phyloP scores from a whole-genome alignment of 2,888 invertebrate species.

The Crepidodera aurea region DNA sequence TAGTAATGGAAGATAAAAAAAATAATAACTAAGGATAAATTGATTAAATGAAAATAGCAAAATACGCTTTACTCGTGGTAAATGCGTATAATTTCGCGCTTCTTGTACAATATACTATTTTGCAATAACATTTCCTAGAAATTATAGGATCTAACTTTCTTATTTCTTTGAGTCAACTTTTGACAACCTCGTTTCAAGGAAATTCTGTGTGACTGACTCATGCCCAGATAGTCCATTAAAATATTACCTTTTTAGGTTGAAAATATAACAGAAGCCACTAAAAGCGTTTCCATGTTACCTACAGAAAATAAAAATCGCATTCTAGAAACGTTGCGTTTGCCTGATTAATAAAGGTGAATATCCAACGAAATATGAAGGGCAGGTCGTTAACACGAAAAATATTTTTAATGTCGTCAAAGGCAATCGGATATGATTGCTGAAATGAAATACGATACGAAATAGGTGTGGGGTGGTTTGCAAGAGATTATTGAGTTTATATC shows the following conservation, averaged over 20 bases:
- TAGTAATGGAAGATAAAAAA: too few species aligned
- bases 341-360: constrained; percentile 4
- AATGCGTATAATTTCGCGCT: too few species aligned
- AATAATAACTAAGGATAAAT: too few species aligned
- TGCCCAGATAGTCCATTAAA: neutral
- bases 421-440: neutral
- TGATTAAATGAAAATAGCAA: too few species aligned
- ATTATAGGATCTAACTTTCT: too few species aligned
- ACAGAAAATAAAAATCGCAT: neutral
- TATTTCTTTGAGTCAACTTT: too few species aligned
- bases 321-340: neutral
- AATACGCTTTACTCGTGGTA: too few species aligned
- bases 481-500: too few species aligned
- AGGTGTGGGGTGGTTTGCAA: too few species aligned
- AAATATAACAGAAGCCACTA: neutral
- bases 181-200: neutral
- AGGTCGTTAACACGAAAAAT: neutral
- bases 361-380: neutral
- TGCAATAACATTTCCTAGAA: too few species aligned
- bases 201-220: neutral
- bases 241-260: neutral
- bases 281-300: neutral
- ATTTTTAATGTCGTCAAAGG: neutral
- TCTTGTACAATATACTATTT: too few species aligned
- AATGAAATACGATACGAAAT: too few species aligned